Percentiles rank a stretch among this genome's conserved stretches.
These are phyloP conservation scores for Actenoides hombroni DNA, from an alignment of 2,113 vertebrate species.

Conservation along the genomic window DNA sequence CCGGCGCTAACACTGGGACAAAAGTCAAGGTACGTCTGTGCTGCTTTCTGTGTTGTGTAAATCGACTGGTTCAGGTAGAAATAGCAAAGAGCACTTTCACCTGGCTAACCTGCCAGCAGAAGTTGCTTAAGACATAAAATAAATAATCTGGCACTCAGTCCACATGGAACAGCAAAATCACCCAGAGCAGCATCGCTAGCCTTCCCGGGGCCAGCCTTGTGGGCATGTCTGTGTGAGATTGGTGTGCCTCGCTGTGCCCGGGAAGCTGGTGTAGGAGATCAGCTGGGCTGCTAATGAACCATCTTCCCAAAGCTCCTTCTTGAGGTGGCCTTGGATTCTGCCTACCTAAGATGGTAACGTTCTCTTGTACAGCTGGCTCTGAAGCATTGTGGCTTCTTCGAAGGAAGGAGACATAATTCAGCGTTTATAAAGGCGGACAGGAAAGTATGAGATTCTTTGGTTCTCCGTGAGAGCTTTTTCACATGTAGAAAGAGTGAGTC, in stretches of 20 bases:
- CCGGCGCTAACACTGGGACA: not conserved
- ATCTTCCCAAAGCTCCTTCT: not conserved
- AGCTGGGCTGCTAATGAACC: not conserved
- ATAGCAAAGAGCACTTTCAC: not conserved
- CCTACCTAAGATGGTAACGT: not conserved
- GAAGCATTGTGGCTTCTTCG: not conserved
- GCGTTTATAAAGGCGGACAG: constrained; percentile 14
- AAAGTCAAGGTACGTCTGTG: not conserved
- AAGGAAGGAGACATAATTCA: constrained; percentile 7
- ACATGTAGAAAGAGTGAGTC: constrained; percentile 36
- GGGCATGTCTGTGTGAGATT: not conserved
- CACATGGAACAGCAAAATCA: not conserved
- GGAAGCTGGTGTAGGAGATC: not conserved
- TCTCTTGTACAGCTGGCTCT: not conserved
- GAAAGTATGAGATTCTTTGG: constrained; percentile 28
- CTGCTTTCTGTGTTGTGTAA: not conserved
- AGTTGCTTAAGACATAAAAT: not conserved
- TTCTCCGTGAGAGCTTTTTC: constrained; percentile 39
- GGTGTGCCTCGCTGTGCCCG: accelerated
- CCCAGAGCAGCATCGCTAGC: accelerated
- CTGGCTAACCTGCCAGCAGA: not conserved
- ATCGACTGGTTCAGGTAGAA: not conserved
- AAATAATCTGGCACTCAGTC: not conserved
- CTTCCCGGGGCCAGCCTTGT: accelerated
- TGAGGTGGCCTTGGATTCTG: not conserved